Evolutionary conservation across 2,797 vertebrate species (phyloP), one percentile per base, ranked within the genome.

Genomic region (Rhinoraja longicauda): DNA sequence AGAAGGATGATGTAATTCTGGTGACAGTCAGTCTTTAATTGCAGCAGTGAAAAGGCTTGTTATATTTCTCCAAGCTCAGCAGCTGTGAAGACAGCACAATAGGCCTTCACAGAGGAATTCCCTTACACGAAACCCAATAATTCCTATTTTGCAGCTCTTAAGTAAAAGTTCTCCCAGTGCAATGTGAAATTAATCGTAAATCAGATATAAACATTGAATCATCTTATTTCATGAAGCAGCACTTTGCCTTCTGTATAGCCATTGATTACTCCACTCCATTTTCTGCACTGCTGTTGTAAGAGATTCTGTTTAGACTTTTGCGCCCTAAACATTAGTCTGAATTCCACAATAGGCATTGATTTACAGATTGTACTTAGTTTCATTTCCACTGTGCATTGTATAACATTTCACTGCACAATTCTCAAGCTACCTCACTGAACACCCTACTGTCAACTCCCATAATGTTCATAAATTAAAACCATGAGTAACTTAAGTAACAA

Each of bases 21-120:
- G 82, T 84, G 93, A 94, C 93, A 70, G 93, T 88, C 93, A 94
- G 84, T 93, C 82, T 94, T 94, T 93, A 93, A 94, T 82, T 93
- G 93, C 78, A 93, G 93, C 94, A 94, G 94, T 94, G 94, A 94
- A 94, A 94, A 94, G 77, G 90, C 75, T 91, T 93, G 90, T 94
- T 95, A 93, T 93, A 36, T 93, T 94, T 94, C 90, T 93, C 92
- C 84, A 93, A 94, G 93, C 79, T 93, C 93, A 94, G 94, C 94
- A 94, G 93, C 94, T 94, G 91, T 94, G 93, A 94, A 95, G 93
- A 93, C 90, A 72, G 88, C 88, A 94, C 93, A 94, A 93, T 94
- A 90, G 90, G 94, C 93, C 86, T 93, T 93, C 93, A 93, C 90
- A 94, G 91, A 93, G 93, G 93, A 94, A 94, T 94, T 94, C 93